Conservation (phyloP, 2,797 vertebrate genomes). For the Acanthiza pusilla region DNA sequence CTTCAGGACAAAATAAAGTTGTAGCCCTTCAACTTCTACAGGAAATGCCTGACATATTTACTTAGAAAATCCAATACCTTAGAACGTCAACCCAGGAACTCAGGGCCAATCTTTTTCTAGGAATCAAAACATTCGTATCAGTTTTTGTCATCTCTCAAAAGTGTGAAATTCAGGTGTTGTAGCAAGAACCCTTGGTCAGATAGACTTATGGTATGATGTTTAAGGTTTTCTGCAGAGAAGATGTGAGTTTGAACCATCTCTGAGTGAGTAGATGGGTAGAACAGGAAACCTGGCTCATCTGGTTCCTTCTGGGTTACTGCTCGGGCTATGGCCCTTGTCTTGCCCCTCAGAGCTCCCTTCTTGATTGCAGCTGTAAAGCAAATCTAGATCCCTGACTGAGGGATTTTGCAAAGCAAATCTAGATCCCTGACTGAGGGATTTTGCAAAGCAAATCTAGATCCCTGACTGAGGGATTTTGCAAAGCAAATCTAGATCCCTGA, state of each 20-base stretch:
- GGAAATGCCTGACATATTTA: neutral
- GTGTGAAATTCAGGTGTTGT: neutral
- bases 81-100: neutral
- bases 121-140: neutral
- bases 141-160: neutral
- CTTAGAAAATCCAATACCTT: neutral
- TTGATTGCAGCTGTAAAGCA: neutral
- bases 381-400: neutral
- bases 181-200: neutral
- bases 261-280: neutral
- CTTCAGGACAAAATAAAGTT: neutral
- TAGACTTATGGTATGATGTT: neutral
- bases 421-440: neutral
- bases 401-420: neutral
- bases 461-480: neutral
- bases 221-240: neutral
- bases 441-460: too few relatives aligned
- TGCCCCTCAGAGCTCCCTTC: neutral
- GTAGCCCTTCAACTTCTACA: neutral
- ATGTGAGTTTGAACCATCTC: neutral
- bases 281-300: neutral
- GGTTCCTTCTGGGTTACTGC: neutral
- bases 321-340: neutral
- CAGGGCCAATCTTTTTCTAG: neutral
- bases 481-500: neutral